Evolutionary conservation across 2,113 vertebrate genomes (phyloP).

Genomic region (Myodes glareolus): DNA sequence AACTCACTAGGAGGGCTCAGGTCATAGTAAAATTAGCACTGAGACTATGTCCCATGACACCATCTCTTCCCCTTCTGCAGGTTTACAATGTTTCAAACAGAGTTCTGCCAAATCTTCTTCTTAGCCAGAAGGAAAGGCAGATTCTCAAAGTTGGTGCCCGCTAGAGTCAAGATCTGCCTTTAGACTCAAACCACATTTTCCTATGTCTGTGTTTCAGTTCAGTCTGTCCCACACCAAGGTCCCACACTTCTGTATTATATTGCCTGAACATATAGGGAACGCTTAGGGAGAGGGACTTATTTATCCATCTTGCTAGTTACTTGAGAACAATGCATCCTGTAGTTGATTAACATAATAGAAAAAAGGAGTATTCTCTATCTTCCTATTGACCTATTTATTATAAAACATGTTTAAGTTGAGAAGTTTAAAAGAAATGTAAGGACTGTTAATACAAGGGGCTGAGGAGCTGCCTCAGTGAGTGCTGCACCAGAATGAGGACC

Average conservation of each 20-base stretch:
- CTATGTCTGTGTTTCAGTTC: background rate
- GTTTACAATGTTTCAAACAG: background rate
- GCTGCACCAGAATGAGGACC: background rate
- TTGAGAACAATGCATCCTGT: background rate
- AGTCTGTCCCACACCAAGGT: background rate
- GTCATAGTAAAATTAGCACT: background rate
- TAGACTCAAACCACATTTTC: background rate
- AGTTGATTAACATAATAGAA: background rate
- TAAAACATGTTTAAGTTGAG: background rate
- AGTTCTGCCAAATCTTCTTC: background rate
- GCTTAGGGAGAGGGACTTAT: background rate
- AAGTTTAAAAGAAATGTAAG: background rate
- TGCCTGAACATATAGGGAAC: background rate
- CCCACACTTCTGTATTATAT: background rate
- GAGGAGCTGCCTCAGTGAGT: background rate
- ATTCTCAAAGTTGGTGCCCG: background rate
- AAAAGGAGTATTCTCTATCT: background rate
- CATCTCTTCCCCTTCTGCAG: background rate
- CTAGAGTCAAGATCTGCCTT: background rate
- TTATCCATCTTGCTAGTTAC: background rate
- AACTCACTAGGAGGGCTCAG: background rate
- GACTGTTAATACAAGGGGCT: background rate
- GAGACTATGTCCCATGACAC: too few species aligned
- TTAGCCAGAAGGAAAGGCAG: background rate
- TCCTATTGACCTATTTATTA: background rate